Evolutionary conservation across 1,140 invertebrate genomes (phyloP), one percentile per base, ranked within the genome.

Genomic region (Pentalonia nigronervosa): DNA sequence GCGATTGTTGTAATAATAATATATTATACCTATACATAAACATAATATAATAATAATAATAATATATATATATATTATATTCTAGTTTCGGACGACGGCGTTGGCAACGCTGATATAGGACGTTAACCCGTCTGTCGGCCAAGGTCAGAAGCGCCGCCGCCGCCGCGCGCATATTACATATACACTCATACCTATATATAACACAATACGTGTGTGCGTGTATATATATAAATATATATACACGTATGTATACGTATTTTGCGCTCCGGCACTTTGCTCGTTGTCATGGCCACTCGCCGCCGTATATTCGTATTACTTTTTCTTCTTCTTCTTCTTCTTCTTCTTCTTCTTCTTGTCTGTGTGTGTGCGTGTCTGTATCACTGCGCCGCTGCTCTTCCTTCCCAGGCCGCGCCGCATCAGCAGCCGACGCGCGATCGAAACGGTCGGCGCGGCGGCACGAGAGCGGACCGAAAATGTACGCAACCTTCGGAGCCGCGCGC

Each of bases 71-170:
- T 8, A 47, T 86, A 84, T n/a, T n/a, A 7, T 48, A 92, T 93
- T 93, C 81, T 86, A 84, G 91, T 93, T 86, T 25, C 45, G 91
- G 91, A 86, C 91, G 91, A 93, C 91, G 91, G 84, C 91, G 91
- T 93, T 93, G 91, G 91, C 91, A 93, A 84, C 81, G 91, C 91
- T 93, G 91, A 93, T 93, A 93, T 93, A 93, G 91, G 91, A 93
- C 91, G 91, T 93, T 93, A 93, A 93, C 91, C 91, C 91, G 91
- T 93, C 91, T 93, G 91, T 93, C 91, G 91, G 91, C 91, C 91
- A 93, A 93, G 91, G 91, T 93, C 91, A 93, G 81, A 93, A 93
- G 36, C 91, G 48, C 91, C 76, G 91, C 91, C 60, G 90, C 90
- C 60, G 90, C 90, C 90, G 41, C 53, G 34, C 14, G n/a, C 60